A percentile compares a stretch with the other conserved stretches of the same genome.
Conservation (phyloP, 2,888 invertebrate genomes). For the Parapristionchus giblindavisi region DNA sequence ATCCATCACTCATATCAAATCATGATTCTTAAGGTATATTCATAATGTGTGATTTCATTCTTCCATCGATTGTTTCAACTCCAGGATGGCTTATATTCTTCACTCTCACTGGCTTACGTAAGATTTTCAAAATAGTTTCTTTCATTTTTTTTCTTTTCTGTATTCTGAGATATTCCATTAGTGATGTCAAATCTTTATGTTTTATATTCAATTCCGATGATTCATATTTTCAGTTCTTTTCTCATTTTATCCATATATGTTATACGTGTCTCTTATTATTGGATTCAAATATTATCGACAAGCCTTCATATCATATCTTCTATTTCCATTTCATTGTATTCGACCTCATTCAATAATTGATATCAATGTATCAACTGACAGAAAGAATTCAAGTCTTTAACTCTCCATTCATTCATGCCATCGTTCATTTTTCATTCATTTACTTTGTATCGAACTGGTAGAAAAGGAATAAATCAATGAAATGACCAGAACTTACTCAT, state of each 20-base stretch:
- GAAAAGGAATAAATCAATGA: neutral
- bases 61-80: neutral
- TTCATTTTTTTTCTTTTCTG: too few relatives aligned
- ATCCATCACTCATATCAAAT: neutral
- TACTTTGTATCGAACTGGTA: slow-evolving; percentile 14
- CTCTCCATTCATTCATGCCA: neutral
- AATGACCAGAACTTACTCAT: slow-evolving; percentile 28
- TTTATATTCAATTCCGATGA: too few relatives aligned
- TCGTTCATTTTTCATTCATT: neutral
- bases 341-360: neutral
- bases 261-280: neutral
- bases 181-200: too few relatives aligned
- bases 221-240: neutral
- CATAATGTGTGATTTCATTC: neutral
- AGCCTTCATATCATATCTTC: neutral
- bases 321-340: neutral
- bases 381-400: neutral
- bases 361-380: neutral
- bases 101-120: too few relatives aligned
- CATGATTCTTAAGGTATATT: neutral
- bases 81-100: neutral
- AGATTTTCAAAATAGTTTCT: too few relatives aligned
- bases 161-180: too few relatives aligned
- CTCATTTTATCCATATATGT: neutral
- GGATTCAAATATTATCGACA: slow-evolving; percentile 12